These are phyloP conservation scores for Parazoanthus darwini DNA, from an alignment of 92 coral and sea anemone species.

Conservation along the genomic window DNA sequence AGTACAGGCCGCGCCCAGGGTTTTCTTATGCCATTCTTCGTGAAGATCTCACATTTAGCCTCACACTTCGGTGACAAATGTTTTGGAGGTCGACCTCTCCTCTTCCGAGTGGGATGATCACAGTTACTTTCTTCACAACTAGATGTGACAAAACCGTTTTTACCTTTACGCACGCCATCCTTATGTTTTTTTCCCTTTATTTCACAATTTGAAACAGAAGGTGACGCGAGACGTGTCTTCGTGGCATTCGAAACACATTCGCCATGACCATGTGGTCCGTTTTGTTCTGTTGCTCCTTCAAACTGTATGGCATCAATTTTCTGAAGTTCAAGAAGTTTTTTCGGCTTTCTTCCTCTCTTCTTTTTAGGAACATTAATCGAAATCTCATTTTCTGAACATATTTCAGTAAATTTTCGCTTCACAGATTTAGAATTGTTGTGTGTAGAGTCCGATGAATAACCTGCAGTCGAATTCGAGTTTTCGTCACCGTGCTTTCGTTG, in stretches of 20 bases:
- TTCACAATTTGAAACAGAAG: slow-evolving; percentile 75
- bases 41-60: slow-evolving; percentile 67
- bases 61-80: slow-evolving; percentile 59
- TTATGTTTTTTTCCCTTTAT: slow-evolving; percentile 72
- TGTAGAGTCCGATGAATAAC: slow-evolving; percentile 26
- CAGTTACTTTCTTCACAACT: slow-evolving; percentile 81
- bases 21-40: slow-evolving; percentile 88
- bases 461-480: slow-evolving; percentile 42
- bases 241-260: slow-evolving; percentile 94
- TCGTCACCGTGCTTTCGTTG: slow-evolving; percentile 31
- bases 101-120: slow-evolving; percentile 63
- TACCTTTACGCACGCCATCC: slow-evolving; percentile 74
- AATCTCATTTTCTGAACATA: slow-evolving; percentile 58
- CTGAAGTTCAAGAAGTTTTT: slow-evolving; percentile 40
- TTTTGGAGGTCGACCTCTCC: slow-evolving; percentile 87
- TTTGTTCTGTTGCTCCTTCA: slow-evolving; percentile 41
- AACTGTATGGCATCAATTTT: neutral
- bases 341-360: slow-evolving; percentile 76
- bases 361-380: slow-evolving; percentile 51
- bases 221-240: slow-evolving; percentile 98
- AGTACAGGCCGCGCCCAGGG: slow-evolving; percentile 96
- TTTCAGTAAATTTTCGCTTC: slow-evolving; percentile 57
- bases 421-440: slow-evolving; percentile 17
- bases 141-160: slow-evolving; percentile 57
- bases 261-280: slow-evolving; percentile 80